Conservation (phyloP, 2,797 vertebrate species). For the Kryptopterus vitreolus region DNA sequence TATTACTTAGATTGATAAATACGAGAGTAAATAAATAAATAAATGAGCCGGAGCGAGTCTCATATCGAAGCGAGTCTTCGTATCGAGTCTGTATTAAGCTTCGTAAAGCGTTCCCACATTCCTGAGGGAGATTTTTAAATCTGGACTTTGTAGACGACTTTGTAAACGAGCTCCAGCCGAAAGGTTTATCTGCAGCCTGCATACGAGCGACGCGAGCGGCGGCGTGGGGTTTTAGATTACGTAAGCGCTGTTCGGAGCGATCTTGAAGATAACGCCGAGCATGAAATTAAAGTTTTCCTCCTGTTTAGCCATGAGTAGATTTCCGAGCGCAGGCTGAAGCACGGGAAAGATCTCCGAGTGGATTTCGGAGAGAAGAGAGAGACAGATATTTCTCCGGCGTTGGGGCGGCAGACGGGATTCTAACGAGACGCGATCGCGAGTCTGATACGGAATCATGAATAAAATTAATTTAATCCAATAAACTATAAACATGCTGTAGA, state of each 20-base stretch:
- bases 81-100: neutral
- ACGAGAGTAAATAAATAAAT: neutral
- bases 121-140: neutral
- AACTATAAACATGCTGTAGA: neutral
- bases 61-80: neutral
- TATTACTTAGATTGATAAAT: neutral
- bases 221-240: neutral
- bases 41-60: neutral
- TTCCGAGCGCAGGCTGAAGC: slow-evolving; percentile 1
- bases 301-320: slow-evolving; percentile 17
- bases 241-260: slow-evolving; percentile 2
- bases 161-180: slow-evolving; percentile 6
- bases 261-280: slow-evolving; percentile 25
- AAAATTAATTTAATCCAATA: neutral
- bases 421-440: neutral
- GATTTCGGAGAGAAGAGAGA: neutral
- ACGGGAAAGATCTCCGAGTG: neutral
- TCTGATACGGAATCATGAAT: neutral
- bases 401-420: neutral
- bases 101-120: neutral
- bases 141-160: slow-evolving; percentile 6
- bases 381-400: neutral
- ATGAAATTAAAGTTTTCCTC: slow-evolving; percentile 37
- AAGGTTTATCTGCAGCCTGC: neutral
- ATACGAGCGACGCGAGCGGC: neutral